Evolutionary conservation across 1,140 invertebrate genomes (phyloP), one percentile per base, ranked within the genome.

Genomic region (Calliphora vicina): DNA sequence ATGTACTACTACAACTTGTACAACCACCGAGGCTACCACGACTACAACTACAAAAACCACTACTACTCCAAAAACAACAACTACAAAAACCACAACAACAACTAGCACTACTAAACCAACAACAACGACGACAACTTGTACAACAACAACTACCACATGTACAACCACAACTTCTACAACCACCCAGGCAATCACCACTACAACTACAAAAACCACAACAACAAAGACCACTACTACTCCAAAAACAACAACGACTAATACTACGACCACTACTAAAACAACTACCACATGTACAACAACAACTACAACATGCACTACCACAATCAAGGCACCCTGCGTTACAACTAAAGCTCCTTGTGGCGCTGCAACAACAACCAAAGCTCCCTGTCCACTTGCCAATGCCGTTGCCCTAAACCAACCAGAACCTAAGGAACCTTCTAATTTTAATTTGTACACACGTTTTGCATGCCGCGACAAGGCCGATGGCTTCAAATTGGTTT

Each of bases 401-500:
- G 13, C 72, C 10, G 17, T 26, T 45, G 76, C 76, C 5, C 45
- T 43, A 26, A 29, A 71, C 5, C 9, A 67, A 23, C 8, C 20
- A 1, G 61, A 20, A 67, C 9, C 20, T 4, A 10, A 20, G 1
- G 10, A 23, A 45, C 43, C 29, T 35, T n/a, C 20, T n/a, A 35
- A 35, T 35, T 10, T 29, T 72, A 45, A 78, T 27, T 61, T 67
- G 27, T 84, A 82, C 13, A 61, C 74, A 10, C 35, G 29, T 12
- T 82, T 73, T 35, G 88, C 86, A 35, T 89, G 88, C 84, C 85
- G 83, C 3, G 86, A 82, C 25, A 89, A 89, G 83, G 85, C 87
- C 45, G 86, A 88, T 74, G 88, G 88, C 15, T 89, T 89, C 76
- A 86, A 87, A 87, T 25, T 89, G 35, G 87, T 87, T 12, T 89